Evolutionary conservation across 2,888 invertebrate genomes (phyloP).

Genomic region (Caenorhabditis doughertyi): DNA sequence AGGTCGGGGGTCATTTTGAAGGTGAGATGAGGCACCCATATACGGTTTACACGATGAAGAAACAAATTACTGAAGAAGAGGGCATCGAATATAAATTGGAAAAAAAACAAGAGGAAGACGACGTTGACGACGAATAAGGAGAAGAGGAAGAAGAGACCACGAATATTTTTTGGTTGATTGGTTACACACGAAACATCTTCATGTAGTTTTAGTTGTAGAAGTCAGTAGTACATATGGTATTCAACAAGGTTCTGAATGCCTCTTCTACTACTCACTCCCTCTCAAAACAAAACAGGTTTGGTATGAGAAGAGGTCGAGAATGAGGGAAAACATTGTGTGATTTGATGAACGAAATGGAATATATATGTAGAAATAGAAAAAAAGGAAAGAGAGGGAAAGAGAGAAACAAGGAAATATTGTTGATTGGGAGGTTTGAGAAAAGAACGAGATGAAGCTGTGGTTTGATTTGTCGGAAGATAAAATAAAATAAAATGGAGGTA

Average conservation of each 20-base stretch:
- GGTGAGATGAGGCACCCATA: slow-evolving; percentile 51
- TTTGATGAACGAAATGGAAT: too few relatives aligned
- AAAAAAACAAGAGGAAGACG: background rate
- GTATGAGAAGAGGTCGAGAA: slow-evolving; percentile 43
- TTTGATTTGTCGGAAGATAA: background rate
- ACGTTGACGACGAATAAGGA: background rate
- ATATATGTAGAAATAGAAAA: too few relatives aligned
- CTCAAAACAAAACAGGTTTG: slow-evolving; percentile 32
- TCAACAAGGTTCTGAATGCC: slow-evolving; percentile 43
- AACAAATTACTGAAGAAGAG: slow-evolving; percentile 46
- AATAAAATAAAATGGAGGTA: background rate
- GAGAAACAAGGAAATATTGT: slow-evolving; percentile 13
- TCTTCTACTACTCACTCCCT: slow-evolving; percentile 8
- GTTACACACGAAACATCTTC: slow-evolving; percentile 50
- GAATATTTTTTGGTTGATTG: slow-evolving; percentile 57
- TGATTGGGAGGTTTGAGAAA: background rate
- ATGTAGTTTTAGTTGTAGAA: too few relatives aligned
- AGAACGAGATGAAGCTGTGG: background rate
- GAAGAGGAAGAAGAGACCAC: slow-evolving; percentile 11
- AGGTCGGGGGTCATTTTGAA: slow-evolving; percentile 53
- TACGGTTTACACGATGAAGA: slow-evolving; percentile 38
- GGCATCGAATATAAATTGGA: slow-evolving; percentile 8
- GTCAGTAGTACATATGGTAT: slow-evolving; percentile 58
- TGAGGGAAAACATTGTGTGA: too few relatives aligned
- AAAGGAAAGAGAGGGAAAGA: slow-evolving; percentile 22